Evolutionary conservation across 2,113 vertebrate genomes (phyloP), one percentile per base, ranked within the genome.

Genomic region (Pangasianodon hypophthalmus): DNA sequence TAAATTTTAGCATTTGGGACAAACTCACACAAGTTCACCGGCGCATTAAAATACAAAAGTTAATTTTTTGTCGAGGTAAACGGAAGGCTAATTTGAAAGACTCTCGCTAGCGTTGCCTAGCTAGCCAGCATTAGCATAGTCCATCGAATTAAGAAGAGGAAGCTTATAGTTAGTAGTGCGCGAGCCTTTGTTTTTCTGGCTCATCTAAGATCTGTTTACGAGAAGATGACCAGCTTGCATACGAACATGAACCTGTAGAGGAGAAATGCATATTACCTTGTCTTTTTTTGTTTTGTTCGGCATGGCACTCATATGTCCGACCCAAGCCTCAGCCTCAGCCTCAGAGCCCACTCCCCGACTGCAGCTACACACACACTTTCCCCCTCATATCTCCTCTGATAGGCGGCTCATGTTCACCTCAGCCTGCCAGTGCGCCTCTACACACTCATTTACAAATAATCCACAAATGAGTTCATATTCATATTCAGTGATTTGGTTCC

Each of bases 221-320:
- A 26, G 11, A 5, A 56, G 18, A 41, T n/a, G 56, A 41, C 32
- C 7, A 1, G 32, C 6, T 24, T 64, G 19, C 1, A 16, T 13
- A 7, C 0, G 5, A 14, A 37, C 14, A 58, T 4, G 18, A 19
- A 69, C 0, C 16, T 7, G 18, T 37, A 1, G 8, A 1, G n/a
- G 50, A 5, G 11, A 62, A 16, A 62, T 62, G 32, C 4, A 44
- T 16, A 44, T 62, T 95, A 98, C 98, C 97, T 98, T 98, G 87
- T 98, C 98, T 93, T 98, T 98, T 94, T 99, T 98, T 93, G 96
- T 96, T 97, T 99, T 99, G 96, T 99, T 99, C 96, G 97, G 98
- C 98, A 98, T 99, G 94, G 95, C 96, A 92, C 71, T 92, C 87
- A 58, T 88, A 92, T 95, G 86, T 80, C 94, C 94, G 93, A 93